Percentiles rank a stretch among this genome's conserved stretches.
Evolutionary conservation across 2,113 vertebrate species (phyloP).

Genomic region (Chaetops frenatus): DNA sequence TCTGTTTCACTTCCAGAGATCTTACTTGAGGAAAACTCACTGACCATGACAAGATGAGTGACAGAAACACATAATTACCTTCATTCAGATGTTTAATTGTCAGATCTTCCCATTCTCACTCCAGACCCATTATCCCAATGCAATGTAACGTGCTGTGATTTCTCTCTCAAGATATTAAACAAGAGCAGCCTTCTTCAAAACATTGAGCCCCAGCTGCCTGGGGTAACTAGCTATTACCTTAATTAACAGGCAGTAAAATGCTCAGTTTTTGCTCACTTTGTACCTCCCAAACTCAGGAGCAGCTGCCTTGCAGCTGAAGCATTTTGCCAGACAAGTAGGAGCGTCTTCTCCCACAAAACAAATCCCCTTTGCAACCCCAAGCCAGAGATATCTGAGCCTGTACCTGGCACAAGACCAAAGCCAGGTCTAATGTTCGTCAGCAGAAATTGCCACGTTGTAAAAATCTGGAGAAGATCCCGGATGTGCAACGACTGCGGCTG

Average conservation of each 20-base stretch:
- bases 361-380: fast-evolving
- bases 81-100: neutral
- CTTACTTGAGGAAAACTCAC: neutral
- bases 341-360: neutral
- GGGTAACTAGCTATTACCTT: neutral
- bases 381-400: neutral
- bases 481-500: fast-evolving
- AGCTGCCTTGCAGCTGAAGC: neutral
- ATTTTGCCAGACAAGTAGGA: fast-evolving
- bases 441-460: neutral
- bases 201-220: neutral
- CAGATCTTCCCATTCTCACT: neutral
- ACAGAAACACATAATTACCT: neutral
- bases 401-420: neutral
- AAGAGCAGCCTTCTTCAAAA: neutral
- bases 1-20: neutral
- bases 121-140: neutral
- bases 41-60: neutral
- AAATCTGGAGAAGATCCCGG: neutral
- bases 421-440: fast-evolving
- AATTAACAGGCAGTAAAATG: neutral
- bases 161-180: neutral
- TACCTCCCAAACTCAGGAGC: neutral
- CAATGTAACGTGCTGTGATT: neutral
- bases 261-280: neutral